Conservation (phyloP, 2,888 invertebrate genomes). For the Meiosimyza platycephala region DNA sequence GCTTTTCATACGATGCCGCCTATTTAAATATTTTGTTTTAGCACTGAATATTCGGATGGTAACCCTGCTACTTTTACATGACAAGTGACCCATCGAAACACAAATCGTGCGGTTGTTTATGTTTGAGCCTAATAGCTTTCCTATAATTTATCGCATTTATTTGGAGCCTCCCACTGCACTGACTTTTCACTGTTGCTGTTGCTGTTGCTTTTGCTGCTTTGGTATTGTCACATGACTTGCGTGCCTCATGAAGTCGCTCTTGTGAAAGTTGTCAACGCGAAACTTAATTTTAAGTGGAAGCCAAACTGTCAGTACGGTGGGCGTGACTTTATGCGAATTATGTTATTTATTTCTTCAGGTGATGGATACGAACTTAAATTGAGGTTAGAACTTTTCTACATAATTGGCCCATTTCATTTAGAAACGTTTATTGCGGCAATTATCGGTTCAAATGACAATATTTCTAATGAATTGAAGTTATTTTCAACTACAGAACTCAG, state of each 20-base stretch:
- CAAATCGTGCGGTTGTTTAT: constrained; percentile 21
- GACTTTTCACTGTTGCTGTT: too few species aligned
- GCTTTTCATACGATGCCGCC: too few species aligned
- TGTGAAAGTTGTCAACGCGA: constrained; percentile 10
- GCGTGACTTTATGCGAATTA: not conserved
- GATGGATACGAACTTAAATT: constrained; percentile 6
- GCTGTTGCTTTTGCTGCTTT: too few species aligned
- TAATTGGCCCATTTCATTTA: not conserved
- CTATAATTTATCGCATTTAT: constrained; percentile 54
- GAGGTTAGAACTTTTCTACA: not conserved
- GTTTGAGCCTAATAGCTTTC: constrained; percentile 56
- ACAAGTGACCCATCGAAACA: not conserved
- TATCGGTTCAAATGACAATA: not conserved
- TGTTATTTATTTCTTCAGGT: not conserved
- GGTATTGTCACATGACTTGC: not conserved
- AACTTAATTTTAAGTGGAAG: not conserved
- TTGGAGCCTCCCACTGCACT: not conserved
- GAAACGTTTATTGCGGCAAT: not conserved
- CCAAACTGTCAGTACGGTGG: not conserved
- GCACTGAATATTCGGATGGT: too few species aligned
- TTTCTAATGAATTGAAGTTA: not conserved
- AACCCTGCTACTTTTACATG: not conserved
- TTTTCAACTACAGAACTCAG: too few species aligned
- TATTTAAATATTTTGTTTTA: too few species aligned
- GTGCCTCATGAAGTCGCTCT: not conserved